Conservation (phyloP, 2,888 invertebrate species). For the Meloe dianella region DNA sequence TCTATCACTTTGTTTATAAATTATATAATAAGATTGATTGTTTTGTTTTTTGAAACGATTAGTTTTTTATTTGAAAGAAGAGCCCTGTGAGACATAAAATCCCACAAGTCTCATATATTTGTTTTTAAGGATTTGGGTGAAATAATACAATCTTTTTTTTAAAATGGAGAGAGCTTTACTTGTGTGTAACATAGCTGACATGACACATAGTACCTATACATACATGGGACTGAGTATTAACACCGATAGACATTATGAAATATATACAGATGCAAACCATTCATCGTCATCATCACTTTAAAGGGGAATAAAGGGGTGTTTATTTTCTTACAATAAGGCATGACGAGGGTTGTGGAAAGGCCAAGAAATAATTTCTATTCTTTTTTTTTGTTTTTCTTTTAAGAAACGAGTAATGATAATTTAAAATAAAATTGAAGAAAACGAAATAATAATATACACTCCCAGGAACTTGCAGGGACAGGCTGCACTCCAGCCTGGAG, state of each 20-base stretch:
- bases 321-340: constrained; percentile 58
- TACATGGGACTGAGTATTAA: constrained; percentile 60
- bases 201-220: constrained; percentile 60
- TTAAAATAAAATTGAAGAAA: constrained; percentile 14
- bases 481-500: constrained; percentile 50
- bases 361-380: constrained; percentile 41
- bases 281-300: constrained; percentile 48
- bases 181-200: constrained; percentile 61
- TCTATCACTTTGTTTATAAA: neutral
- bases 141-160: constrained; percentile 35
- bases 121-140: neutral
- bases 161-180: constrained; percentile 62
- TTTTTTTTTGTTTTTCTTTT: constrained; percentile 7
- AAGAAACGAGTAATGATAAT: constrained; percentile 19
- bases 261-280: constrained; percentile 51
- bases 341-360: constrained; percentile 55
- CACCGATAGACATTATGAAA: constrained; percentile 56
- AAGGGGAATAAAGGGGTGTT: constrained; percentile 43
- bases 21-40: neutral
- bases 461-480: constrained; percentile 51
- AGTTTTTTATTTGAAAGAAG: neutral
- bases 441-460: constrained; percentile 41
- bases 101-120: neutral
- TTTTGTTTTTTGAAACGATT: too few species aligned
- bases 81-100: too few species aligned